Percentiles rank a stretch among this genome's conserved stretches.
Conservation (phyloP, 2,797 vertebrate genomes). For the Anniella stebbinsi region DNA sequence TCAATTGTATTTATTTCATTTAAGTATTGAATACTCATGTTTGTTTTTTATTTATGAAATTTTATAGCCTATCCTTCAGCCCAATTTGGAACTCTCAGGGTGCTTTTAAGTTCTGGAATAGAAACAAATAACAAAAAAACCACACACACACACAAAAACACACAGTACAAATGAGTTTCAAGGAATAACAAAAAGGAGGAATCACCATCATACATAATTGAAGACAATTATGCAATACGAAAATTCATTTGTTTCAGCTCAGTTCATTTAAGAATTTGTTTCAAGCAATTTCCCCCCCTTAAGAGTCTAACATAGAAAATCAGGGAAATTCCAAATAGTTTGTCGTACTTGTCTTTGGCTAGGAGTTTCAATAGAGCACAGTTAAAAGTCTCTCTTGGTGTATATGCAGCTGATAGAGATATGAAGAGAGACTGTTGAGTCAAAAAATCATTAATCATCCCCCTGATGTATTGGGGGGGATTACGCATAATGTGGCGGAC, state of each 20-base stretch:
- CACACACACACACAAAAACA: not conserved
- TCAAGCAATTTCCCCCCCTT: not conserved
- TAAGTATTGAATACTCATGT: no score
- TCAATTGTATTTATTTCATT: no score
- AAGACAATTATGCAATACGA: not conserved
- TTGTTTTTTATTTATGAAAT: no score
- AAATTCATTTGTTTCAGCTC: not conserved
- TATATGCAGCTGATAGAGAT: conserved; percentile 12
- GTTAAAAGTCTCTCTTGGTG: not conserved
- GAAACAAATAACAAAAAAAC: not conserved
- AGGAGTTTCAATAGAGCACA: conserved; percentile 1
- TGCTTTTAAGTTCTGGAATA: no score
- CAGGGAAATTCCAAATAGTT: not conserved
- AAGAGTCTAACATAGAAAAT: not conserved
- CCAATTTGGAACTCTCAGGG: no score
- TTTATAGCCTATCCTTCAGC: no score
- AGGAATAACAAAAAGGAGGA: not conserved
- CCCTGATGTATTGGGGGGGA: conserved; percentile 45
- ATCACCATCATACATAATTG: not conserved
- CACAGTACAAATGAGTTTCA: not conserved
- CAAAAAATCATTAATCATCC: conserved; percentile 50
- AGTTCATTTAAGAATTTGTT: not conserved
- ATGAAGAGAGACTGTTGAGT: not conserved
- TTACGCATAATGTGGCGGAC: conserved; percentile 13
- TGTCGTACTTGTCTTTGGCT: conserved; percentile 23